Conservation (phyloP, 2,888 invertebrate genomes). For the Clepsis dumicolana region DNA sequence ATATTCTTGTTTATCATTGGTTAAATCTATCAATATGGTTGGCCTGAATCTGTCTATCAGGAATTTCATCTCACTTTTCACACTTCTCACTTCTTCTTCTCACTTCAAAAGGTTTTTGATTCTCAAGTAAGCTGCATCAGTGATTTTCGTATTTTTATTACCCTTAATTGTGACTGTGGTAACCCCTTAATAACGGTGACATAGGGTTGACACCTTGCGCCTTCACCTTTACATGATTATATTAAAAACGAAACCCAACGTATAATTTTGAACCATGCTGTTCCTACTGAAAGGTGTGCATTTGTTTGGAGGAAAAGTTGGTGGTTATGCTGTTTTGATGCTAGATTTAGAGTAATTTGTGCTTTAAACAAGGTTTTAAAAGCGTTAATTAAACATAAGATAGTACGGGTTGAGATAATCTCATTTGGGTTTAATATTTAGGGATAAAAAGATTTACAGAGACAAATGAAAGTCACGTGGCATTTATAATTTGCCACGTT, state of each 20-base stretch:
- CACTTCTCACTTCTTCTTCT: no score
- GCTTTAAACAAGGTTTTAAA: conserved; percentile 42
- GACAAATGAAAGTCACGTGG: not conserved
- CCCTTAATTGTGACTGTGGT: conserved; percentile 44
- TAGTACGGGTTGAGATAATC: conserved; percentile 39
- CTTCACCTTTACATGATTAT: conserved; percentile 44
- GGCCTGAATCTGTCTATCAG: no score
- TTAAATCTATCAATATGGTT: no score
- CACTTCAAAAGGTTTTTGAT: no score
- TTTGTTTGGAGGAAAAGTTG: not conserved
- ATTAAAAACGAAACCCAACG: conserved; percentile 1
- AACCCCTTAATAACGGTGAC: conserved; percentile 50
- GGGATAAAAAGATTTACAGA: conserved; percentile 36
- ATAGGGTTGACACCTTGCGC: conserved; percentile 51
- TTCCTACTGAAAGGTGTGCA: not conserved
- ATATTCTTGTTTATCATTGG: no score
- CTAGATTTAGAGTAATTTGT: conserved; percentile 38
- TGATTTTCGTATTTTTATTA: not conserved
- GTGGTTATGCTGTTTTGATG: conserved; percentile 3
- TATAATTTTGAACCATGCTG: not conserved
- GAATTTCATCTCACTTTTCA: no score
- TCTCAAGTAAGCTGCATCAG: no score
- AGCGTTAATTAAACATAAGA: conserved; percentile 46
- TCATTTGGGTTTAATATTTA: conserved; percentile 24
- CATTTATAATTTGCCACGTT: not conserved